Percentiles rank a stretch among this genome's conserved stretches.
Conservation (phyloP, 2,113 vertebrate species). For the Lycaon pictus region DNA sequence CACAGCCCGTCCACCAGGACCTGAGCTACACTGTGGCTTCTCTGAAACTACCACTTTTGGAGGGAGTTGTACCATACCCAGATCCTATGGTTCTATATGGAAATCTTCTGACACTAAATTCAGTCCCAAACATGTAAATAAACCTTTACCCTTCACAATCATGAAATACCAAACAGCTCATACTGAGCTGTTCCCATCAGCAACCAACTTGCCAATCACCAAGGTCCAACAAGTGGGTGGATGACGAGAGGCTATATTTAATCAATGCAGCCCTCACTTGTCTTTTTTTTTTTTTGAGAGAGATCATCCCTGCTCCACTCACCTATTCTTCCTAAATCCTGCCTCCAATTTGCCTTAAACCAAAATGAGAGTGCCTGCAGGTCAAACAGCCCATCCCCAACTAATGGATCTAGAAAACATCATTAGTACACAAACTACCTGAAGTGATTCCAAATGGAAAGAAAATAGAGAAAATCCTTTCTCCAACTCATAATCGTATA, state of each 20-base stretch:
- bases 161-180: neutral
- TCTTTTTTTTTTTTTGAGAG: neutral
- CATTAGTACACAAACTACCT: neutral
- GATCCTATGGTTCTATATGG: neutral
- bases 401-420: neutral
- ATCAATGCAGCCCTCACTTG: neutral
- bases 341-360: neutral
- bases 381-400: neutral
- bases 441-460: neutral
- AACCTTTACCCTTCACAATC: neutral
- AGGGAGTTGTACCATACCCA: too few relatives aligned
- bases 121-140: neutral
- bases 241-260: neutral
- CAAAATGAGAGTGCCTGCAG: neutral
- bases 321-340: neutral
- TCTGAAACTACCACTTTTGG: neutral
- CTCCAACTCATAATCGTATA: neutral
- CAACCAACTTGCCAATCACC: neutral
- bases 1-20: neutral
- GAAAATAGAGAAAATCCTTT: neutral
- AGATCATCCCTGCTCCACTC: neutral
- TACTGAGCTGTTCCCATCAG: neutral
- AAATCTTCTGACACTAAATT: neutral
- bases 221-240: neutral
- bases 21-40: neutral